Conservation (phyloP, 30 jellyfish, hydroid and myxozoan species). For the Mastigias papua region DNA sequence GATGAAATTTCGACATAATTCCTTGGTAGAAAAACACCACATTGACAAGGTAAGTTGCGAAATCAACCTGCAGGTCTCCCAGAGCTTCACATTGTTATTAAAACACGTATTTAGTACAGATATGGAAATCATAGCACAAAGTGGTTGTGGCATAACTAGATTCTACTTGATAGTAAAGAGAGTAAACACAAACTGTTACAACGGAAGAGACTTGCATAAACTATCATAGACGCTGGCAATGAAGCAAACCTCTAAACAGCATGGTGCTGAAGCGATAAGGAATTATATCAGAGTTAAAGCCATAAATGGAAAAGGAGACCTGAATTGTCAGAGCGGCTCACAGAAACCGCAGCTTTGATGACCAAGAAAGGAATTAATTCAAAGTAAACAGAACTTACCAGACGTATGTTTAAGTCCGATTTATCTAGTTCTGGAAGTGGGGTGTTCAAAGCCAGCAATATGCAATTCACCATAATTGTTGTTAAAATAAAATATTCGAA, state of each 20-base stretch:
- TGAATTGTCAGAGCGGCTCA: neutral
- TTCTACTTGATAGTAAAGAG: no score
- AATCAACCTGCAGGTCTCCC: no score
- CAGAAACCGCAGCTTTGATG: neutral
- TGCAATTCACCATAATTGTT: conserved; percentile 93
- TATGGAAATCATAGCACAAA: no score
- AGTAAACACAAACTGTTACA: neutral
- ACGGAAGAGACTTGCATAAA: neutral
- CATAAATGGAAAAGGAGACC: neutral
- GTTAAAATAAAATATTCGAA: conserved; percentile 84
- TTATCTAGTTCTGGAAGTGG: conserved; percentile 91
- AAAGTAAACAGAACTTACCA: conserved; percentile 71
- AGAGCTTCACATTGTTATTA: no score
- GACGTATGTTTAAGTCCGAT: conserved; percentile 75
- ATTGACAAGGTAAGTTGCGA: no score
- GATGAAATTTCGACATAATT: no score
- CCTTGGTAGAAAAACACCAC: no score
- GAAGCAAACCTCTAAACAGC: neutral
- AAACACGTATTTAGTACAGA: no score
- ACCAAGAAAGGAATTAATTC: neutral
- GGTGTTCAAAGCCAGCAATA: conserved; percentile 87
- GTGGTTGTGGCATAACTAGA: no score
- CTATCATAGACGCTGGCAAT: neutral
- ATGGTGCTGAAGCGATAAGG: neutral
- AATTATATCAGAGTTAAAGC: neutral